These are phyloP conservation scores for Prinia subflava DNA, from an alignment of 2,113 vertebrate genomes.

Conservation along the genomic window DNA sequence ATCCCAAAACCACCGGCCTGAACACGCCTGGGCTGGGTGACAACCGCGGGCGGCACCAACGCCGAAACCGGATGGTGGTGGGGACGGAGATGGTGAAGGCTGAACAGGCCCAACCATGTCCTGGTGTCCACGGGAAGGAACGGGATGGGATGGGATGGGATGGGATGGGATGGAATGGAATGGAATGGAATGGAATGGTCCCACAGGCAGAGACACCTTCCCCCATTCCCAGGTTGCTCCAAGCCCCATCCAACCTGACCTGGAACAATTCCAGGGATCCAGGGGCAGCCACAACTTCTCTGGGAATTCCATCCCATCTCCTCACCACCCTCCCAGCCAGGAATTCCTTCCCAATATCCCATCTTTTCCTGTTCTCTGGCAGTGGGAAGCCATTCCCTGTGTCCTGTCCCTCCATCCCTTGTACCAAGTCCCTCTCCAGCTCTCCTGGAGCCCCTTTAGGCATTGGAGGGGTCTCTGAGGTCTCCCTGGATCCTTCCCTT, in stretches of 20 bases:
- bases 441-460: background rate
- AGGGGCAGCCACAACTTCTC: too few relatives aligned
- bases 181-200: background rate
- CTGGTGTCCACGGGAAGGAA: too few relatives aligned
- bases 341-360: background rate
- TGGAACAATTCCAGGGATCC: background rate
- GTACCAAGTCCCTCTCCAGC: background rate
- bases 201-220: too few relatives aligned
- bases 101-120: fast-evolving
- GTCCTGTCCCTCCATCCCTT: background rate
- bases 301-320: fast-evolving
- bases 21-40: background rate
- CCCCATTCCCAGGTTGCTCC: fast-evolving
- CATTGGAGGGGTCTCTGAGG: fast-evolving
- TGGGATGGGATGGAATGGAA: background rate
- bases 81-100: background rate
- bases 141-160: background rate
- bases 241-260: fast-evolving
- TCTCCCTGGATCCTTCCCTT: background rate
- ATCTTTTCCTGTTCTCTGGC: too few relatives aligned
- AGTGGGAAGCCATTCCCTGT: background rate
- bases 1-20: background rate
- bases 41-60: background rate
- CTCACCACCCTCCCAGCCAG: fast-evolving
- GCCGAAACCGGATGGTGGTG: fast-evolving